Percentiles rank a stretch among this genome's conserved stretches.
Conservation (phyloP, 2,797 vertebrate species). For the Protosalanx chinensis region DNA sequence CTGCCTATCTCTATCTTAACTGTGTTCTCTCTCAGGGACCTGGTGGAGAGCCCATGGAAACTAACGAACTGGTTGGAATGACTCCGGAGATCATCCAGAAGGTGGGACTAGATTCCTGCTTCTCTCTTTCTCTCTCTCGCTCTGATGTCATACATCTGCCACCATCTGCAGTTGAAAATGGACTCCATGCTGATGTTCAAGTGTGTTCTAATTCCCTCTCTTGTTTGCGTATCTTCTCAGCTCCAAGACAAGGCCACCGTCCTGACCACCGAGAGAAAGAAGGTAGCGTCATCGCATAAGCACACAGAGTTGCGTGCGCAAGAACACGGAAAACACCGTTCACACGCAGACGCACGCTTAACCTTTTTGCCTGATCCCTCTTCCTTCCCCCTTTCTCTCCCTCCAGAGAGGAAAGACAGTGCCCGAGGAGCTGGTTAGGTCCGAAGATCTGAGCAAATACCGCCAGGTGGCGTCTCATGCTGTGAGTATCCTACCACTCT, state of each 20-base stretch:
- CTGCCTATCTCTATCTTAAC: not conserved
- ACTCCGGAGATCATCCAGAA: slow-evolving; percentile 98
- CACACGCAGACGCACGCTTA: no score
- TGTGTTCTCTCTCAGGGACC: slow-evolving; percentile 72
- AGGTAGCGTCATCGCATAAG: slow-evolving; percentile 69
- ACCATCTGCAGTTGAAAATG: not conserved
- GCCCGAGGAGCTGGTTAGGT: slow-evolving; percentile 94
- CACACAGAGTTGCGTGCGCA: not conserved
- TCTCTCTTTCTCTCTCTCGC: not conserved
- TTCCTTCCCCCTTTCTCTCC: slow-evolving; percentile 9
- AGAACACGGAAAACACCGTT: not conserved
- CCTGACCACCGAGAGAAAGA: slow-evolving; percentile 97
- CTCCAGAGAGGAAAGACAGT: slow-evolving; percentile 93
- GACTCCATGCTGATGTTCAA: not conserved
- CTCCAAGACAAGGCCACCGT: slow-evolving; percentile 99
- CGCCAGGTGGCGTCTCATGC: slow-evolving; percentile 93
- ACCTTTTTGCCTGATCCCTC: not conserved
- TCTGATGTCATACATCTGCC: not conserved
- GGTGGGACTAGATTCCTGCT: slow-evolving; percentile 60
- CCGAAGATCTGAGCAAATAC: slow-evolving; percentile 95
- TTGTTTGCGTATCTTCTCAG: slow-evolving; percentile 56
- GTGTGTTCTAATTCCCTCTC: not conserved
- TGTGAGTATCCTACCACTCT: slow-evolving; percentile 72
- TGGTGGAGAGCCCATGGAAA: slow-evolving; percentile 91
- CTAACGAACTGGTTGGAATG: slow-evolving; percentile 95